Base-by-base conservation (phyloP, 2,888 invertebrate species). In the Dromius quadrimaculatus region DNA sequence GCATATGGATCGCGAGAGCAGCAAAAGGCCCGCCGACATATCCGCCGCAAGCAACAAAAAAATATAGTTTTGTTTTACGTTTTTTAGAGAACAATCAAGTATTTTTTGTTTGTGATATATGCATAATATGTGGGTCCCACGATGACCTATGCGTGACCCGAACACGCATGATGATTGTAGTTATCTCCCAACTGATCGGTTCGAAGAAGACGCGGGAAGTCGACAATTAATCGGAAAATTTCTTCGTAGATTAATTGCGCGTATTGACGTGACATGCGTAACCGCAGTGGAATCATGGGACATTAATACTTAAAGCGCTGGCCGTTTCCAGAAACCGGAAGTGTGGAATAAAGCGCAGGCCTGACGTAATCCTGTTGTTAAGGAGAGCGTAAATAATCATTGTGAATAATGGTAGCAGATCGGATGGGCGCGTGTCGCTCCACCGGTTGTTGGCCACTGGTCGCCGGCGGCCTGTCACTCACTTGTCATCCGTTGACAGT, bases 181-280 rank as follows among this genome's bases (percentile, higher is more conserved):
- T 38, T 66, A 66, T 66, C 66, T 38, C 23, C 23, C 6, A n/a
- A 43, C 63, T 45, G 54, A 66, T 66, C 66, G 32, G 47, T 64
- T 54, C 11, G 50, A 54, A 28, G 28, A 54, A 19, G 20, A 54
- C 28, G 9, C 47, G 23, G 47, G 47, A 64, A 43, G 43, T 45
- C 64, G 71, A 78, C 80, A 78, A 81, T 81, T 81, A 81, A 81
- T 81, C 81, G 81, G 79, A n/a, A n/a, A n/a, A n/a, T n/a, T n/a
- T n/a, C n/a, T n/a, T n/a, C n/a, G n/a, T n/a, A n/a, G n/a, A 61
- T 61, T 61, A 61, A 61, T 61, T 61, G 61, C 8, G 41, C 61
- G 34, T 61, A 23, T 36, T 13, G 19, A 41, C 61, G 38, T 61
- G 61, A 61, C 61, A 41, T 41, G 38, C 41, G 38, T 38, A 20